phyloP scores from a whole-genome alignment of 2,113 vertebrate genomes.

The Xenotilapia leptura region DNA sequence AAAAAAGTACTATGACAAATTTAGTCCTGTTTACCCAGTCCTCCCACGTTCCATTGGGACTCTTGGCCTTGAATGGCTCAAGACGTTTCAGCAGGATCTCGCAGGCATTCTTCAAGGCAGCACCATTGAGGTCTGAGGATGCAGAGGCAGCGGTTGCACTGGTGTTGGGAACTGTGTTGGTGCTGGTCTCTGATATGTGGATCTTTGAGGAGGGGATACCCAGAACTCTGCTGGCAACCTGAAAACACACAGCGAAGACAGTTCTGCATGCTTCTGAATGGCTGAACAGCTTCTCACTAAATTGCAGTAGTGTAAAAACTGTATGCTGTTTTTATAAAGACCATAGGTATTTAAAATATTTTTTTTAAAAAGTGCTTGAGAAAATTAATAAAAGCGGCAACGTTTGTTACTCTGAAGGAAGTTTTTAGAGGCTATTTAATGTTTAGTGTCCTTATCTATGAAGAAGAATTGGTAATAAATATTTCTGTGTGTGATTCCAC shows the following conservation, averaged over 20 bases:
- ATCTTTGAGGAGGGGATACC: constrained; percentile 82
- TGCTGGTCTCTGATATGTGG: constrained; percentile 91
- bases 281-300: background rate
- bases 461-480: background rate
- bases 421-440: background rate
- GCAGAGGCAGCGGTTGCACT: constrained; percentile 89
- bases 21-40: constrained; percentile 79
- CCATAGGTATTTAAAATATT: background rate
- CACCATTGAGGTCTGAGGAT: constrained; percentile 89
- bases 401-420: fast-evolving
- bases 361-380: background rate
- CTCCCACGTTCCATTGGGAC: constrained; percentile 84
- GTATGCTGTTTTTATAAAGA: background rate
- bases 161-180: constrained; percentile 90
- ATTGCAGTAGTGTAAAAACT: background rate
- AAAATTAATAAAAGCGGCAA: background rate
- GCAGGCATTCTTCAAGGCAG: constrained; percentile 83
- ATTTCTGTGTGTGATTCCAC: background rate
- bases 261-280: background rate
- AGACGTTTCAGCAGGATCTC: constrained; percentile 79
- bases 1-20: background rate
- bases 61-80: constrained; percentile 77
- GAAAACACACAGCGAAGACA: background rate
- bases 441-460: background rate
- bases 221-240: constrained; percentile 87